These are phyloP conservation scores for Itoplectis maculator DNA, from an alignment of 2,888 invertebrate genomes.

Conservation along the genomic window DNA sequence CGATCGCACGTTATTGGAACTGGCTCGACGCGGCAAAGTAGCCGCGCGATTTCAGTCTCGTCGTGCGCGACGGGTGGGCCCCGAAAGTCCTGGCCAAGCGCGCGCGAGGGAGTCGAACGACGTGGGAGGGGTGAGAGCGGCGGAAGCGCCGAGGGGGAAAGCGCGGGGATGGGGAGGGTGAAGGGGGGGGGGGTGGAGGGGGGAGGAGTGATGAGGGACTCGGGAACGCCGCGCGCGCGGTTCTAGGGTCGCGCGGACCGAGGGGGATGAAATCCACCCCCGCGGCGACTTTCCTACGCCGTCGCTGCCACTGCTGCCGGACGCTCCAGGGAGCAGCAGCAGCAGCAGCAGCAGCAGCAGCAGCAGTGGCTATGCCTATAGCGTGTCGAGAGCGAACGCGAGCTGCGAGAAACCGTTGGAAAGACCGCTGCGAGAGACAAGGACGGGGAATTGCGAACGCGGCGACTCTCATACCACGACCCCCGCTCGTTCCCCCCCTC, in stretches of 20 bases:
- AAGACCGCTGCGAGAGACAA: constrained; percentile 15
- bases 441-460: constrained; percentile 27
- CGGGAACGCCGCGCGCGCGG: constrained; percentile 50
- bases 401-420: constrained; percentile 19
- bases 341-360: too few relatives aligned
- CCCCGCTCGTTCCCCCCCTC: constrained; percentile 4
- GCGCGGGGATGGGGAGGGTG: constrained; percentile 54
- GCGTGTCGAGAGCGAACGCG: too few relatives aligned
- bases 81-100: constrained; percentile 67
- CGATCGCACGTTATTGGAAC: constrained; percentile 69
- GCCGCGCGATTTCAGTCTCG: constrained; percentile 67
- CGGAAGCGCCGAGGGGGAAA: constrained; percentile 69
- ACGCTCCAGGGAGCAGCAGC: constrained; percentile 61
- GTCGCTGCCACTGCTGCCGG: constrained; percentile 47
- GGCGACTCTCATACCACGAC: constrained; percentile 20
- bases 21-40: constrained; percentile 64
- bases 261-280: constrained; percentile 67
- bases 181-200: constrained; percentile 56
- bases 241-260: constrained; percentile 48
- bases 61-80: constrained; percentile 72
- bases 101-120: constrained; percentile 70
- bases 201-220: constrained; percentile 70
- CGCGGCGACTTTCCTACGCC: constrained; percentile 65
- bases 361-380: neutral
- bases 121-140: constrained; percentile 10